Conservation (phyloP, 2,113 vertebrate genomes). For the Neolamprologus longior region DNA sequence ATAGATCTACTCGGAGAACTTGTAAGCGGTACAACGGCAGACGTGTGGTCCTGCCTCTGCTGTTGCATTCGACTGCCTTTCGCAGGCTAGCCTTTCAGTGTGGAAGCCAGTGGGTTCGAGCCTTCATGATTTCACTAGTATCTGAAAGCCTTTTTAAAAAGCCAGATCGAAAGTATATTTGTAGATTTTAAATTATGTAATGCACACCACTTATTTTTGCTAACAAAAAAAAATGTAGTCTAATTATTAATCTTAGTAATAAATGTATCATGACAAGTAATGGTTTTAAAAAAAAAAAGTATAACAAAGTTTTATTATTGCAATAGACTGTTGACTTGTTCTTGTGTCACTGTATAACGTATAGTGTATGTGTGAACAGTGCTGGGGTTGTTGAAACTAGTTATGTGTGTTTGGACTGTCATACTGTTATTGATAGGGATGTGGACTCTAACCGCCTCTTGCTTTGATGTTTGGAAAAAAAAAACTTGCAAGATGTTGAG, state of each 20-base stretch:
- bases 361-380: slow-evolving; percentile 44
- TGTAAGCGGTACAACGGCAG: slow-evolving; percentile 16
- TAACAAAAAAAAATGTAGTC: slow-evolving; percentile 63
- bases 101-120: slow-evolving; percentile 37
- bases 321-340: slow-evolving; percentile 66
- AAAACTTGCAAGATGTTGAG: slow-evolving; percentile 6
- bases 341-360: slow-evolving; percentile 50
- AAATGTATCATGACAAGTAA: slow-evolving; percentile 52
- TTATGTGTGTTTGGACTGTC: slow-evolving; percentile 53
- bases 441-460: slow-evolving; percentile 32
- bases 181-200: slow-evolving; percentile 81
- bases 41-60: background rate
- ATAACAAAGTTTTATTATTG: slow-evolving; percentile 59
- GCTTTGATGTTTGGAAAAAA: slow-evolving; percentile 26
- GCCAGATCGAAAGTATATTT: slow-evolving; percentile 81
- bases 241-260: slow-evolving; percentile 65
- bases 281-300: slow-evolving; percentile 10
- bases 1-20: background rate
- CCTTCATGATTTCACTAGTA: slow-evolving; percentile 48
- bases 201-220: slow-evolving; percentile 78
- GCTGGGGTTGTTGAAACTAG: slow-evolving; percentile 40
- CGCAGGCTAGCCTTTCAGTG: background rate
- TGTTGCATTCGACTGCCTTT: slow-evolving; percentile 38
- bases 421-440: slow-evolving; percentile 48
- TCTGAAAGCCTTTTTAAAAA: slow-evolving; percentile 80